These are phyloP conservation scores for Calycopis cecrops DNA, from an alignment of 1,140 invertebrate genomes.

Conservation along the genomic window DNA sequence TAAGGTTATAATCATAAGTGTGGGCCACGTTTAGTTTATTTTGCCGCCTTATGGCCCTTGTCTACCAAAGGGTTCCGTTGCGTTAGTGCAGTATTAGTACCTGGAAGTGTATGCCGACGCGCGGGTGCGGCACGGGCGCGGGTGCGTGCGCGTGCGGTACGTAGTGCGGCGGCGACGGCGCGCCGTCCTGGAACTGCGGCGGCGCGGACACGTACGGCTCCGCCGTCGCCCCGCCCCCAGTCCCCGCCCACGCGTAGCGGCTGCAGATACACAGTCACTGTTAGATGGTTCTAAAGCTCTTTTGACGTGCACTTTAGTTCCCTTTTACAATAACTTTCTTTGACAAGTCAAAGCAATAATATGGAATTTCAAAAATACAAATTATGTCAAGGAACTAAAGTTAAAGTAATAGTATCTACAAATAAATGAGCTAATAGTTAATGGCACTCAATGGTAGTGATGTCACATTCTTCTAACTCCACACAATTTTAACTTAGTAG, in stretches of 20 bases:
- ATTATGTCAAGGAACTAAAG: too few relatives aligned
- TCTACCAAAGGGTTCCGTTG: too few relatives aligned
- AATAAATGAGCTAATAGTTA: too few relatives aligned
- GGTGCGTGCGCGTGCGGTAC: conserved; percentile 32
- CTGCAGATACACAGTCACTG: conserved; percentile 63
- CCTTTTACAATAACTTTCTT: too few relatives aligned
- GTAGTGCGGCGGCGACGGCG: conserved; percentile 43
- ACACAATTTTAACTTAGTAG: too few relatives aligned
- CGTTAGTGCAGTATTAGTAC: conserved; percentile 22
- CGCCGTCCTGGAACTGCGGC: conserved; percentile 70
- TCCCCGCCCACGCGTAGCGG: conserved; percentile 39
- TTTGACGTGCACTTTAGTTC: too few relatives aligned
- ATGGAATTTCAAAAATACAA: too few relatives aligned
- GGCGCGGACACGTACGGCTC: conserved; percentile 64
- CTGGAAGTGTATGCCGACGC: conserved; percentile 70
- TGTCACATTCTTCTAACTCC: too few relatives aligned
- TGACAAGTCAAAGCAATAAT: background rate
- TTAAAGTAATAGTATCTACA: too few relatives aligned
- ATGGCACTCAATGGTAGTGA: too few relatives aligned
- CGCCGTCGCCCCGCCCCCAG: conserved; percentile 32
- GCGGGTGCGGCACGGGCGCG: conserved; percentile 30
- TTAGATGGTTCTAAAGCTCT: too few relatives aligned
- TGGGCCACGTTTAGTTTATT: background rate
- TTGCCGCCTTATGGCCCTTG: too few relatives aligned
- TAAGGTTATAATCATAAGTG: background rate